Percentiles rank a stretch among this genome's conserved stretches.
These are phyloP conservation scores for Ranitomeya imitator DNA, from an alignment of 2,113 vertebrate genomes.

Conservation along the genomic window DNA sequence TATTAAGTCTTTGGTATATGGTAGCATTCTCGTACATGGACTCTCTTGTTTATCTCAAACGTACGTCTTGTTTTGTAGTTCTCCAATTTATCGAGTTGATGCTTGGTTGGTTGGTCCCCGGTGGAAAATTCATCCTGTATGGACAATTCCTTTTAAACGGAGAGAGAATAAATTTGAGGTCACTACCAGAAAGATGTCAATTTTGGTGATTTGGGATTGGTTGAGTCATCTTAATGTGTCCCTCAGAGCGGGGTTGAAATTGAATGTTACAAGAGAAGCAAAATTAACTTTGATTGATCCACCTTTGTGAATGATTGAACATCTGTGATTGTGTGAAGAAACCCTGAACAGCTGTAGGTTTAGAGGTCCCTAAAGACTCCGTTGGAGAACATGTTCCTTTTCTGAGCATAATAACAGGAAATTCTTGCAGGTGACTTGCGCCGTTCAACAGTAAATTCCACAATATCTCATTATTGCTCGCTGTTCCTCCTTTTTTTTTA, in stretches of 20 bases:
- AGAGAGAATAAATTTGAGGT: background rate
- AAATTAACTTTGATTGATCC: conserved; percentile 43
- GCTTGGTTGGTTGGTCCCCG: background rate
- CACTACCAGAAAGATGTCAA: background rate
- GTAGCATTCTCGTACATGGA: background rate
- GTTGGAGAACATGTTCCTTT: background rate
- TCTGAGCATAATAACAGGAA: background rate
- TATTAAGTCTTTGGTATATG: too few relatives aligned
- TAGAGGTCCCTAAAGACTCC: background rate
- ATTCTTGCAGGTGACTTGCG: background rate
- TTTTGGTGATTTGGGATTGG: background rate
- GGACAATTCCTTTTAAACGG: background rate
- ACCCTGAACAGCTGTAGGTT: conserved; percentile 22
- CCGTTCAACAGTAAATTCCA: background rate
- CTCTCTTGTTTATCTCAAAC: background rate
- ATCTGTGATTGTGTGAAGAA: conserved; percentile 10
- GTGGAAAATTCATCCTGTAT: background rate
- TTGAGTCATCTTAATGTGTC: conserved; percentile 30
- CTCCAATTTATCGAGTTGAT: background rate
- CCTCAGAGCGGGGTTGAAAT: background rate
- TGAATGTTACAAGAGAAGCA: conserved; percentile 28
- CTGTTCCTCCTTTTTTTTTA: background rate
- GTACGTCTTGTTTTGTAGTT: background rate
- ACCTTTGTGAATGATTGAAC: conserved; percentile 42
- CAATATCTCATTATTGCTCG: background rate